Base-by-base conservation (phyloP, 2,113 vertebrate species). In the Rynchops niger region DNA sequence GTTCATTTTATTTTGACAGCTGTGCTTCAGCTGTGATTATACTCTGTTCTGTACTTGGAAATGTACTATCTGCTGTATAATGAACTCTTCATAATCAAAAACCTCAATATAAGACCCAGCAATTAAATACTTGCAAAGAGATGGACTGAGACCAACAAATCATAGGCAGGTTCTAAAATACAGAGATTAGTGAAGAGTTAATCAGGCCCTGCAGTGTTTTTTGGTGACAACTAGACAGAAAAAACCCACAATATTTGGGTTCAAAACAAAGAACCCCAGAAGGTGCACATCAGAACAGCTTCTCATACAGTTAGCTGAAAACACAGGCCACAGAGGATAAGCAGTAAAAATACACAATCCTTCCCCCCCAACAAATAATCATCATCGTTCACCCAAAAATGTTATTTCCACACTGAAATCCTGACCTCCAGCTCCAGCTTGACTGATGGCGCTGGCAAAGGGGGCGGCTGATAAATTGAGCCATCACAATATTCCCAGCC, bases 21-120 rank as follows among this genome's bases (percentile, higher is more conserved):
- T 84, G 93, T 78, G 86, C 65, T 89, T 94, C 84, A 55, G 80
- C 65, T 95, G 82, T 73, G 72, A 93, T 94, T 90, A 81, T 77
- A 45, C 45, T 56, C 69, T 76, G 26, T 14, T 86, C 80, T 73
- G 58, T 58, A 45, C 34, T 27, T 62, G 82, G 71, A 65, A 89
- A 84, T 65, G 58, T 50, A 27, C 45, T 91, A 8, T 58, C 69
- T 74, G 92, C 29, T 38, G 65, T 52, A 70, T 52, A 77, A 93
- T 38, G 43, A 92, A 69, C 82, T 65, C 87, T 32, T 69, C 40
- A 12, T 40, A 47, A 76, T 56, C 77, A 84, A 86, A 87, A 74
- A 34, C n/a, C 53, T 91, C 66, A 38, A 5, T 66, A 10, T 25
- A 80, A 87, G 36, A 72, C 52, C 22, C 13, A 77, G 74, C 76